These are phyloP conservation scores for Esperia sulphurella DNA, from an alignment of 2,888 invertebrate species.

Conservation along the genomic window DNA sequence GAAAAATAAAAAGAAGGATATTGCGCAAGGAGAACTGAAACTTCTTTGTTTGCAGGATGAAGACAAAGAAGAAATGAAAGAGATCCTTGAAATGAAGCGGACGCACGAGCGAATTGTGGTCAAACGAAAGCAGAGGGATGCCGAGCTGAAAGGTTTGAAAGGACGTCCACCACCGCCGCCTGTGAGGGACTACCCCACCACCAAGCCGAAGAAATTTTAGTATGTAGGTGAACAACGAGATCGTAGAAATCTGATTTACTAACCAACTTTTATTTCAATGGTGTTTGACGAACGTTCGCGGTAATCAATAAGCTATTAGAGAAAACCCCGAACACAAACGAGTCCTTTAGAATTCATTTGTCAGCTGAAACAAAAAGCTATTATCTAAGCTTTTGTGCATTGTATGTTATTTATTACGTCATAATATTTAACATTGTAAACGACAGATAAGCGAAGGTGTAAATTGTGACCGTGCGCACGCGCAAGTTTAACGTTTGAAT, in stretches of 20 bases:
- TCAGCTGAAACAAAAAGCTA: slow-evolving; percentile 14
- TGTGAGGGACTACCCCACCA: slow-evolving; percentile 51
- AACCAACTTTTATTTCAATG: too few species aligned
- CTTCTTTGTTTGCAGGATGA: slow-evolving; percentile 85
- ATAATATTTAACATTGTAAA: slow-evolving; percentile 10
- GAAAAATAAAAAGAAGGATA: neutral
- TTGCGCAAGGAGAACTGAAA: neutral
- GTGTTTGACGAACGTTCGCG: too few species aligned
- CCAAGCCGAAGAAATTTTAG: slow-evolving; percentile 30
- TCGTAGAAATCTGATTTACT: neutral
- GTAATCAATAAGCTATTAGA: neutral
- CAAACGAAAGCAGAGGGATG: slow-evolving; percentile 77
- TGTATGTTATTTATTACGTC: slow-evolving; percentile 13
- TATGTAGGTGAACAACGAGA: neutral
- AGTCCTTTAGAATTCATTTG: neutral
- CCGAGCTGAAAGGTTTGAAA: slow-evolving; percentile 40
- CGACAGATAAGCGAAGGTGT: slow-evolving; percentile 32
- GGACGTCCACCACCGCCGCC: slow-evolving; percentile 31
- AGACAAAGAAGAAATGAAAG: slow-evolving; percentile 96
- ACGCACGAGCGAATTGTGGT: slow-evolving; percentile 89
- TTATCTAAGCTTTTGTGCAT: slow-evolving; percentile 30
- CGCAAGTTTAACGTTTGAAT: slow-evolving; percentile 18
- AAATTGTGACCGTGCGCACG: slow-evolving; percentile 28
- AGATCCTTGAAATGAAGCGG: slow-evolving; percentile 93
- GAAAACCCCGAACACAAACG: neutral